A percentile compares a stretch with the other conserved stretches of the same genome.
Conservation (phyloP, 2,113 vertebrate species). For the Zosterops pallidus region DNA sequence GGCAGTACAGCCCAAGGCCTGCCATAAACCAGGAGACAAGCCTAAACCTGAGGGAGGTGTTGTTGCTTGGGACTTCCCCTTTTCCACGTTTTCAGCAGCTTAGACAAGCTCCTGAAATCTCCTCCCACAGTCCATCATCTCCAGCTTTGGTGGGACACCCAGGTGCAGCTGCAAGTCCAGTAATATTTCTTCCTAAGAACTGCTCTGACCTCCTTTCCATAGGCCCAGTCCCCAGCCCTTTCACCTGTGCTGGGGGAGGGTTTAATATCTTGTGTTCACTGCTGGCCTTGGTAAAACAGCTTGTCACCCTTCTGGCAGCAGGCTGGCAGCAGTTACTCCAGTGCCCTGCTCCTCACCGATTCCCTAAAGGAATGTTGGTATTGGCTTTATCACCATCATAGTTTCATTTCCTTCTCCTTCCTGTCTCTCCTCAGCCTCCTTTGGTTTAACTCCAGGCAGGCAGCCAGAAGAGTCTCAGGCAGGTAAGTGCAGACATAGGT, state of each 20-base stretch:
- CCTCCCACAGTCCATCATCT: fast-evolving
- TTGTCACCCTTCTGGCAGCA: not conserved
- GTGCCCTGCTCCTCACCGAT: fast-evolving
- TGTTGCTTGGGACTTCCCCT: not conserved
- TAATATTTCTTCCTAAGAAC: not conserved
- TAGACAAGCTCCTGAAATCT: not conserved
- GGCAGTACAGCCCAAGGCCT: not conserved
- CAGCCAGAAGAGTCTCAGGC: not conserved
- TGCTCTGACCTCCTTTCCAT: not conserved
- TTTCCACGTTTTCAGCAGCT: not conserved
- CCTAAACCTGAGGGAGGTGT: not conserved
- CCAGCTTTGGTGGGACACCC: not conserved
- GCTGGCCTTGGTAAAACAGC: not conserved
- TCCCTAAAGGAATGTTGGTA: not conserved
- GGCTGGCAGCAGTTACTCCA: not conserved
- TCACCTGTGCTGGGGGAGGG: not conserved
- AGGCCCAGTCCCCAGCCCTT: not conserved
- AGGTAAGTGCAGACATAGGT: not conserved
- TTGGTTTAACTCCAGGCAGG: not conserved
- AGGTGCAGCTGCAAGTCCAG: not conserved
- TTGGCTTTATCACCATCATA: not conserved
- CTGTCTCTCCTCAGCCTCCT: not conserved
- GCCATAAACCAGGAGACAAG: not conserved
- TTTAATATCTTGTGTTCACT: not conserved
- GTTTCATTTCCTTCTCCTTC: not conserved